Conservation (phyloP, 2,888 invertebrate genomes). For the Apotomis capreana region DNA sequence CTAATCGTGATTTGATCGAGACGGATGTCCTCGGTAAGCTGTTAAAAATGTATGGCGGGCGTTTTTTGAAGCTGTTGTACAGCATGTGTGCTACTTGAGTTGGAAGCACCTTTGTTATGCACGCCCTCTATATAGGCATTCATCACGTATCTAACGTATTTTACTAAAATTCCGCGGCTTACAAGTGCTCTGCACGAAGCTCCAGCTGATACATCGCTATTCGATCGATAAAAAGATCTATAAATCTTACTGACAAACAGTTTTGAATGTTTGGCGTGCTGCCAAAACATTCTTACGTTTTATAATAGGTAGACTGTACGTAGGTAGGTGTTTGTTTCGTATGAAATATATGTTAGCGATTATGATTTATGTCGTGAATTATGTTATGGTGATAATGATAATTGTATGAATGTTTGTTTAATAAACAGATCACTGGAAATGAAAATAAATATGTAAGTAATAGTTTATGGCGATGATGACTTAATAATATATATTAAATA, state of each 20-base stretch:
- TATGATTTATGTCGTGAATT: slow-evolving; percentile 16
- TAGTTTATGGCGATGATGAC: too few relatives aligned
- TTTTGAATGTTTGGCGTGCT: slow-evolving; percentile 31
- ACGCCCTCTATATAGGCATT: not conserved
- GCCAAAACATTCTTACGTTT: slow-evolving; percentile 28
- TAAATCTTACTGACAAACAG: slow-evolving; percentile 37
- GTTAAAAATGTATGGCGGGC: too few relatives aligned
- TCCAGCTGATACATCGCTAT: slow-evolving; percentile 33
- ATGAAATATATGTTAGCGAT: slow-evolving; percentile 19
- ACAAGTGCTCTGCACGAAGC: slow-evolving; percentile 14
- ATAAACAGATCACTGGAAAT: slow-evolving; percentile 11
- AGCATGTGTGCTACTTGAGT: too few relatives aligned
- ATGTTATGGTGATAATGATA: slow-evolving; percentile 21
- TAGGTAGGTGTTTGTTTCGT: not conserved
- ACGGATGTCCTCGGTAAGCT: too few relatives aligned
- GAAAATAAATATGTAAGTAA: not conserved
- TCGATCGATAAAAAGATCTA: slow-evolving; percentile 35
- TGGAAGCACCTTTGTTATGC: too few relatives aligned
- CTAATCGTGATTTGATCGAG: too few relatives aligned
- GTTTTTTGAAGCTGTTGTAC: too few relatives aligned
- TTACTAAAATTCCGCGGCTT: slow-evolving; percentile 16
- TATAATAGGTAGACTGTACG: slow-evolving; percentile 1
- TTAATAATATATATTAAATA: too few relatives aligned
- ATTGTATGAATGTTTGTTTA: slow-evolving; percentile 28
- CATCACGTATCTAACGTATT: slow-evolving; percentile 11